phyloP scores from a whole-genome alignment of 2,888 invertebrate genomes.

The Melanostoma scalare region DNA sequence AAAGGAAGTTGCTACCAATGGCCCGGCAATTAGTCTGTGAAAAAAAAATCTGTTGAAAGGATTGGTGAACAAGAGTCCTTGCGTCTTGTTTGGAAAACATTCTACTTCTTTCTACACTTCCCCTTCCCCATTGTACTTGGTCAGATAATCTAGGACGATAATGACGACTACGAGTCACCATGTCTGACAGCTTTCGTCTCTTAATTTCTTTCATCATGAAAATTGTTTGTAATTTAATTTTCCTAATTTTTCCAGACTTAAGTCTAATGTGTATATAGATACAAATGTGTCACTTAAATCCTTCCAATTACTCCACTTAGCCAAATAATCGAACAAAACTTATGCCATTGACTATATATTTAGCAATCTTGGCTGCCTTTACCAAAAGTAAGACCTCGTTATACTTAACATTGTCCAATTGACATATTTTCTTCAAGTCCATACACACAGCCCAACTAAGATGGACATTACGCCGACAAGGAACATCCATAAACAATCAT shows the following conservation, averaged over 20 bases:
- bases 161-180: too few species aligned
- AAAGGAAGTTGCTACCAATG: too few species aligned
- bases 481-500: conserved; percentile 53
- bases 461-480: conserved; percentile 63
- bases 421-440: conserved; percentile 26
- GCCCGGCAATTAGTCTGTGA: too few species aligned
- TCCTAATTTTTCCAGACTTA: not conserved
- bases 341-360: conserved; percentile 18
- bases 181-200: too few species aligned
- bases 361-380: conserved; percentile 41
- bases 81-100: too few species aligned
- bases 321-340: conserved; percentile 54
- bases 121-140: too few species aligned
- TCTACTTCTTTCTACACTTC: too few species aligned
- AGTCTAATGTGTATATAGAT: not conserved
- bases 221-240: conserved; percentile 13
- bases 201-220: not conserved
- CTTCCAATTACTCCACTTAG: conserved; percentile 43
- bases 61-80: too few species aligned
- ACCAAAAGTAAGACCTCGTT: conserved; percentile 41
- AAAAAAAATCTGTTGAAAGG: too few species aligned
- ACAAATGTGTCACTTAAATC: conserved; percentile 32
- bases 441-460: conserved; percentile 9
- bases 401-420: conserved; percentile 54
- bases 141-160: too few species aligned